Base-by-base conservation (phyloP, 2,888 invertebrate species). In the Tromatobia lineatoria region DNA sequence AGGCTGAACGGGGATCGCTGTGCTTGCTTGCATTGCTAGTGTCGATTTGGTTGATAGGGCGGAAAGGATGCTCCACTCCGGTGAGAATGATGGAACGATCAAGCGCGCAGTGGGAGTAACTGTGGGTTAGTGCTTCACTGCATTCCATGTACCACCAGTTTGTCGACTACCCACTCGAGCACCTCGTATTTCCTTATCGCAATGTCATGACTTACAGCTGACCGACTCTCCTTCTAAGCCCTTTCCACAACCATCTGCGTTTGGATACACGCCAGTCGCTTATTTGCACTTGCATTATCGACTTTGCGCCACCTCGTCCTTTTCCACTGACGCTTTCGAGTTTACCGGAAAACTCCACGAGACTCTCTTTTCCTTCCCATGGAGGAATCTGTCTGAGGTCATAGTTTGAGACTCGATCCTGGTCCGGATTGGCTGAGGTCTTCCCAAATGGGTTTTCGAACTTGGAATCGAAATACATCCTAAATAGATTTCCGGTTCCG, bases 211-310 rank as follows among this genome's bases (percentile, higher is more conserved):
- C 47, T 75, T 70, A 66, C 75, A 34, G 29, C 38, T 50, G 54
- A 54, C 23, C 4, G 45, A 42, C 64, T 45, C n/a, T 50, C 2
- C 34, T 11, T 11, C 52, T 52, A 15, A 10, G 38, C 64, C 15
- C 13, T 52, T 52, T 34, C 18, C 25, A 50, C 45, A 45, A 15
- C 38, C 42, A 66, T 82, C 61, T 69, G 45, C 74, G 23, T 80
- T 76, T 75, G 79, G 71, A 76, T 71, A 52, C 57, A 76, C 50
- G 75, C 79, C 59, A 80, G 79, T 57, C 57, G 47, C 75, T 25
- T 71, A 75, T 83, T 75, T 83, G 71, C 71, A 50, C 66, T 71
- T 42, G 29, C 71, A 80, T 83, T 83, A 80, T 80, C 83, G 71
- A 80, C 71, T 71, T 54, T 57, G 69, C 54, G 42, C 42, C 47